These are phyloP conservation scores for Phataginus tricuspis DNA, from an alignment of 2,797 vertebrate genomes.

Conservation along the genomic window DNA sequence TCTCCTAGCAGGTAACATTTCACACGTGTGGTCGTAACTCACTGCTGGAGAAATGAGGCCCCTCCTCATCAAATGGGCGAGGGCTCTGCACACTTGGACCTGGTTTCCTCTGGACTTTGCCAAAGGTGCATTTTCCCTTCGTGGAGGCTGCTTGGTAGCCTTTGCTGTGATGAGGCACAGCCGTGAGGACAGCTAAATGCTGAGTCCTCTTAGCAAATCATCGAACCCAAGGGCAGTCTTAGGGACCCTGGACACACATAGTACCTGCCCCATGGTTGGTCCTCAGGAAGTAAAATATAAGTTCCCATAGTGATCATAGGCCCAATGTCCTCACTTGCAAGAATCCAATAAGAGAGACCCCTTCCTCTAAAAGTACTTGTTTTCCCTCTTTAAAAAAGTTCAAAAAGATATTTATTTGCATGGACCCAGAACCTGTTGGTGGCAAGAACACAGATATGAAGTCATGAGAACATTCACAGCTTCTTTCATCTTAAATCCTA, in stretches of 20 bases:
- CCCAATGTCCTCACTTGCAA: not conserved
- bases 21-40: rapidly evolving
- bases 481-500: not conserved
- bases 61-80: no score
- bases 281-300: not conserved
- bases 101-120: not conserved
- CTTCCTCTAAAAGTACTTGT: not conserved
- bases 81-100: not conserved
- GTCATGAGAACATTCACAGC: not conserved
- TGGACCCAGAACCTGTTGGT: not conserved
- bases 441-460: not conserved
- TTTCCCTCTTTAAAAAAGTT: not conserved
- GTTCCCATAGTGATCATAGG: rapidly evolving
- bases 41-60: not conserved
- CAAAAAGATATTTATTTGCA: not conserved
- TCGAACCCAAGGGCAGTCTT: not conserved
- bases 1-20: not conserved
- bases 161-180: not conserved
- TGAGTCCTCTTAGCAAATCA: not conserved
- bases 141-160: not conserved
- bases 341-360: not conserved
- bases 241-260: rapidly evolving
- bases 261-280: not conserved
- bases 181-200: not conserved
- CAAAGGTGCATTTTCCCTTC: rapidly evolving